Percentiles rank a stretch among this genome's conserved stretches.
Evolutionary conservation across 1,140 invertebrate genomes (phyloP).

Genomic region (Paramacrobiotus metropolitanus): DNA sequence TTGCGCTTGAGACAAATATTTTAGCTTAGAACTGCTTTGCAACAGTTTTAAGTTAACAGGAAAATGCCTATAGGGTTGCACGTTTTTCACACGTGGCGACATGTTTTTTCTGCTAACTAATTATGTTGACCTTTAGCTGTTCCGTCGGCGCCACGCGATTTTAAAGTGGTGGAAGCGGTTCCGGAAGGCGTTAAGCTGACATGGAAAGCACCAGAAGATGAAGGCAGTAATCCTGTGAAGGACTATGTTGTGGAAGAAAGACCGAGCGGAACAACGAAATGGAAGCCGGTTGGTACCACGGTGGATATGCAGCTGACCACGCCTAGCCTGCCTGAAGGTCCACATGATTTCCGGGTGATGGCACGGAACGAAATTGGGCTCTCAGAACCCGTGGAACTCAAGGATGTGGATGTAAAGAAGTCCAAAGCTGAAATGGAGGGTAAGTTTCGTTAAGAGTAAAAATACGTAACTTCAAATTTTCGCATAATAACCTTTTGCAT

Average conservation of each 20-base stretch:
- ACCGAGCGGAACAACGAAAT: background rate
- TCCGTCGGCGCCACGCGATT: conserved; percentile 51
- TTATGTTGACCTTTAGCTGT: conserved; percentile 28
- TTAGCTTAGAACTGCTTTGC: background rate
- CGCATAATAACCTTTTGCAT: too few species aligned
- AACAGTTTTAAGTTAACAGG: background rate
- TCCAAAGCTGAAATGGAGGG: background rate
- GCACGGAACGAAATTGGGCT: conserved; percentile 90
- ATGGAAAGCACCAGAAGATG: conserved; percentile 60
- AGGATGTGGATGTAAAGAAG: background rate
- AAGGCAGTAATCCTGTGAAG: conserved; percentile 40
- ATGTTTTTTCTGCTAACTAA: background rate
- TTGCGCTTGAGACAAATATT: background rate
- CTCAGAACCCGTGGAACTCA: conserved; percentile 48
- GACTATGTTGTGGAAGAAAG: conserved; percentile 40
- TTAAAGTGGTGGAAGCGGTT: conserved; percentile 84
- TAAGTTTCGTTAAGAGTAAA: too few species aligned
- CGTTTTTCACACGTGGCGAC: background rate
- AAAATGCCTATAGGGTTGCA: background rate
- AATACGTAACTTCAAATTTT: too few species aligned
- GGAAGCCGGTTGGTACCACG: background rate
- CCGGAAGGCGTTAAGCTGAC: conserved; percentile 75
- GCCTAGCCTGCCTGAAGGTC: conserved; percentile 18
- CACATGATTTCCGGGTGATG: conserved; percentile 91
- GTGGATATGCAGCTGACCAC: background rate